Base-by-base conservation (phyloP, 2,888 invertebrate species). In the Gisinianus flammeolus region DNA sequence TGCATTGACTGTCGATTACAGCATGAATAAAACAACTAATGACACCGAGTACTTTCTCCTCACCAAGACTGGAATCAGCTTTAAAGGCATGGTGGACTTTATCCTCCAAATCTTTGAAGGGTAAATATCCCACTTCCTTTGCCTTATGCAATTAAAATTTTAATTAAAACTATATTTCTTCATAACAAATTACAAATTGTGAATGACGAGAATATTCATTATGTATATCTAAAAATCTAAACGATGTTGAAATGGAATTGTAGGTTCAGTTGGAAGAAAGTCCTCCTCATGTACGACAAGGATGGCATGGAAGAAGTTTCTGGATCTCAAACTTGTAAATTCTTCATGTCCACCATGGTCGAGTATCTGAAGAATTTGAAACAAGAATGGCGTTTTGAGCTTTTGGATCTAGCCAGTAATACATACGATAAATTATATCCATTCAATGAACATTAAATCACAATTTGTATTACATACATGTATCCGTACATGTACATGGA, bases 1-100 rank as follows among this genome's bases (percentile, higher is more conserved):
- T 0, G 95, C 93, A 0, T 91, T 94, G 79, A 92, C 93, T 0
- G 92, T 90, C 84, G 94, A 95, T 87, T 95, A 94, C 86, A 91
- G 92, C 33, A 88, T 89, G 74, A 89, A 90, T 24, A 95, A 95
- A 86, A 91, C 89, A 0, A 88, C 88, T 2, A 93, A 92, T 85
- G 87, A 88, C 0, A 90, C 93, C 83, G 94, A 95, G 87, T 95
- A 92, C 86, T 93, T 92, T 86, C 92, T 94, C 91, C 88, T 93
- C 52, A 90, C 93, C 3, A 90, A 94, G 76, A 89, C 93, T 16
- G 94, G 95, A 0, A 90, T 90, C 30, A 87, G 93, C 33, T 94
- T 93, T 84, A 89, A 91, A 85, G 92, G 93, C 76, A 88, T 94
- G 82, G 91, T 92, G 0, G 90, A 91, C 85, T 91, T 94, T 85